These are phyloP conservation scores for Sinocyclocheilus grahami DNA, from an alignment of 2,113 vertebrate genomes.

Conservation along the genomic window DNA sequence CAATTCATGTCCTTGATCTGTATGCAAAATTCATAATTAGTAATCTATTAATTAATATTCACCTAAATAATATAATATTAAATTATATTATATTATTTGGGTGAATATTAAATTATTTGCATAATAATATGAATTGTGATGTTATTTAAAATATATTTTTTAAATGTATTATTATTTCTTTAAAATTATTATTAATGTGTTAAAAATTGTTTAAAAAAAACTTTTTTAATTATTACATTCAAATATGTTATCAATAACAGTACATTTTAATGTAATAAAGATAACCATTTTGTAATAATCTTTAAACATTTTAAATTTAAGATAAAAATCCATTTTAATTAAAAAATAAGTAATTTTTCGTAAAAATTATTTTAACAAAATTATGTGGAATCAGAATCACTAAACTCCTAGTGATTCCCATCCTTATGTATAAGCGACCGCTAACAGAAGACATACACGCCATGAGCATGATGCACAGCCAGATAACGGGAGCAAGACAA, in stretches of 20 bases:
- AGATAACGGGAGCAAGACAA: constrained; percentile 13
- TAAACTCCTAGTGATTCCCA: background rate
- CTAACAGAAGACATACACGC: background rate
- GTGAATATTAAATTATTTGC: background rate
- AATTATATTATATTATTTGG: too few relatives aligned
- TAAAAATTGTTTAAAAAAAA: too few relatives aligned
- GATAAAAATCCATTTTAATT: background rate
- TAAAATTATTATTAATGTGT: background rate
- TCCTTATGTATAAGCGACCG: background rate
- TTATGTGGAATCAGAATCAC: background rate
- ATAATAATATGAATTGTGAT: background rate
- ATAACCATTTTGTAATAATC: background rate
- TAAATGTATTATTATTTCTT: too few relatives aligned
- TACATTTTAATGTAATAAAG: background rate
- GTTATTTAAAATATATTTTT: too few relatives aligned
- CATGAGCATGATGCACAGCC: background rate
- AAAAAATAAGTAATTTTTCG: background rate
- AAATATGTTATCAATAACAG: background rate
- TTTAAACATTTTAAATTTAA: background rate
- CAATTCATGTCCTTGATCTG: background rate
- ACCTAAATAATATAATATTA: background rate
- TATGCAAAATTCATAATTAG: background rate
- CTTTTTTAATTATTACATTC: background rate
- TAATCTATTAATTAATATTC: too few relatives aligned
- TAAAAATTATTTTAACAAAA: background rate